Conservation (phyloP, 2,797 vertebrate species). For the Channa striata region DNA sequence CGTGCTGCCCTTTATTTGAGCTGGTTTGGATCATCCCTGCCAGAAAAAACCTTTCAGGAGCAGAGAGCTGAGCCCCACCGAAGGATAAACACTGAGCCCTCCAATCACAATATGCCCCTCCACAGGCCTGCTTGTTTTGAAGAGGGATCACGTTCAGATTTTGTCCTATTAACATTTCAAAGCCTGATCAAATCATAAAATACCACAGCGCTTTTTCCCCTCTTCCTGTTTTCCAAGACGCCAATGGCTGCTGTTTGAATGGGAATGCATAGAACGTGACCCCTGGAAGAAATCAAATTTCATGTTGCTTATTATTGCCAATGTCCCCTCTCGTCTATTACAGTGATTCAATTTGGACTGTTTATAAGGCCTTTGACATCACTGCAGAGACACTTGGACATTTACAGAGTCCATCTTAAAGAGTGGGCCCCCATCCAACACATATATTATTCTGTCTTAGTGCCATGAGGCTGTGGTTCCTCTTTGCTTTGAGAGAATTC, state of each 20-base stretch:
- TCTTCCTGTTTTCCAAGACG: slow-evolving; percentile 12
- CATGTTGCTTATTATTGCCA: slow-evolving; percentile 55
- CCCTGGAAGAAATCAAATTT: slow-evolving; percentile 67
- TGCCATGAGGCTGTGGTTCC: slow-evolving; percentile 65
- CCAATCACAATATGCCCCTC: slow-evolving; percentile 80
- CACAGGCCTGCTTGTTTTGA: slow-evolving; percentile 67
- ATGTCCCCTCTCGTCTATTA: slow-evolving; percentile 50
- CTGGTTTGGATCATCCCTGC: slow-evolving; percentile 50
- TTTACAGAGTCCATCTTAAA: slow-evolving; percentile 68
- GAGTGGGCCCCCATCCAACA: slow-evolving; percentile 67
- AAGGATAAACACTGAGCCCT: slow-evolving; percentile 75
- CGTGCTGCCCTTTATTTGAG: slow-evolving; percentile 61
- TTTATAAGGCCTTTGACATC: slow-evolving; percentile 54
- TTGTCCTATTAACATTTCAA: slow-evolving; percentile 78
- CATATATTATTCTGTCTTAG: slow-evolving; percentile 73
- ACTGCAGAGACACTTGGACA: slow-evolving; percentile 53
- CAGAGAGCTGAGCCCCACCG: slow-evolving; percentile 60
- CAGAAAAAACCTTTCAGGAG: slow-evolving; percentile 75
- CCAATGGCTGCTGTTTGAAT: slow-evolving; percentile 47
- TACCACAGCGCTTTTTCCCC: slow-evolving; percentile 39
- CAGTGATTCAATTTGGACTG: slow-evolving; percentile 60
- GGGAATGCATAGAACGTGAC: slow-evolving; percentile 46
- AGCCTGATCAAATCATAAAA: slow-evolving; percentile 68
- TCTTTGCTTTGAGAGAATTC: slow-evolving; percentile 67
- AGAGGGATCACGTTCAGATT: slow-evolving; percentile 69